A percentile compares a stretch with the other conserved stretches of the same genome.
Evolutionary conservation across 2,888 invertebrate species (phyloP).

Genomic region (Andrena haemorrhoa): DNA sequence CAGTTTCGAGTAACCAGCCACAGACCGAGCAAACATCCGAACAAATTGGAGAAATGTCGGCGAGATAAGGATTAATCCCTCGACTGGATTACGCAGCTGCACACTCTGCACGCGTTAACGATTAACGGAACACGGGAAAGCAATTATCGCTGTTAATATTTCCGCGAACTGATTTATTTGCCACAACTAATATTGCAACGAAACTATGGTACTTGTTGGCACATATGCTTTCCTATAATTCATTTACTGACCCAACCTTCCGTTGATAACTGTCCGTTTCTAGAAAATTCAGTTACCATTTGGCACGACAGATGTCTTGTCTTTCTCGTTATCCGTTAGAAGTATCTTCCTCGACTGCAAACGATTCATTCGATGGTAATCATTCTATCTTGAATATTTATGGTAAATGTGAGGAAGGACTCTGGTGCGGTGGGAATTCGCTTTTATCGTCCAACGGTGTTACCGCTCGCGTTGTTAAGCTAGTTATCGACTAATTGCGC

Average conservation of each 20-base stretch:
- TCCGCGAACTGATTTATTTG: not conserved
- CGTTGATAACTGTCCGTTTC: constrained; percentile 43
- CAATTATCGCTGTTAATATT: not conserved
- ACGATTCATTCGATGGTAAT: not conserved
- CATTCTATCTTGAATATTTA: not conserved
- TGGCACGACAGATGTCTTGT: not conserved
- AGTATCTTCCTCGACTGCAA: not conserved
- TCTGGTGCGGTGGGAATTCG: not conserved
- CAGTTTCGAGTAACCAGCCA: too few relatives aligned
- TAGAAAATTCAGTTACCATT: not conserved
- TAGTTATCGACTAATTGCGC: constrained; percentile 6
- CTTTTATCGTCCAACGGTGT: not conserved
- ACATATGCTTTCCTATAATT: constrained; percentile 45
- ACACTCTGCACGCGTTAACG: not conserved
- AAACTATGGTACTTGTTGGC: constrained; percentile 1
- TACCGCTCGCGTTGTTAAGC: not conserved
- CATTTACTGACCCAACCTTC: constrained; percentile 55
- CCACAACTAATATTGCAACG: not conserved
- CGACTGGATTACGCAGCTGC: not conserved
- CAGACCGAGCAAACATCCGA: too few relatives aligned
- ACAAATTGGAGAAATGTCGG: not conserved
- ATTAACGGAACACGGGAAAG: not conserved
- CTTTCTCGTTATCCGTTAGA: too few relatives aligned
- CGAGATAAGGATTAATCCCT: not conserved
- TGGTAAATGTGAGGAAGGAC: too few relatives aligned